These are phyloP conservation scores for Drosophila bunnanda DNA, from an alignment of 2,888 invertebrate species.

Conservation along the genomic window DNA sequence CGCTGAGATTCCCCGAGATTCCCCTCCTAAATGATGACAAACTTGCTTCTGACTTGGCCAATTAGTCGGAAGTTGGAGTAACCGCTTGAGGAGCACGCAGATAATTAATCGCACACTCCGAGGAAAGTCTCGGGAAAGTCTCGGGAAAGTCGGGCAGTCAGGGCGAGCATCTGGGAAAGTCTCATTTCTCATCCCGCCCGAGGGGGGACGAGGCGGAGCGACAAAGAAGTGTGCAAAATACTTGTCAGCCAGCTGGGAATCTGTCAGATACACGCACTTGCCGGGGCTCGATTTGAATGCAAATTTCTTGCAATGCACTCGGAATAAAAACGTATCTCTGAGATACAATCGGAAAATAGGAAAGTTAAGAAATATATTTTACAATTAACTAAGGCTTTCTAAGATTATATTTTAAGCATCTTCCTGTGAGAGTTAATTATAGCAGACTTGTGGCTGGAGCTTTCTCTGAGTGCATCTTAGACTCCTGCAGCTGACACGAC, in stretches of 20 bases:
- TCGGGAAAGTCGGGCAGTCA: no score
- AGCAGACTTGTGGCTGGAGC: accelerated
- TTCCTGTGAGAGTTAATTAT: background rate
- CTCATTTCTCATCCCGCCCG: conserved; percentile 19
- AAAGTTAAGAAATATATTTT: background rate
- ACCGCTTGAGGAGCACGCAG: conserved; percentile 3
- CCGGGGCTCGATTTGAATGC: conserved; percentile 52
- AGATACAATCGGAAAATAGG: background rate
- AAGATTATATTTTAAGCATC: background rate
- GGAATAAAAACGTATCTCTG: background rate
- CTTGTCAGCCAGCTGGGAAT: conserved; percentile 29
- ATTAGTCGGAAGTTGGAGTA: conserved; percentile 27
- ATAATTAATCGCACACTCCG: conserved; percentile 31
- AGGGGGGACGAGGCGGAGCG: background rate
- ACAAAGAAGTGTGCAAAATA: conserved; percentile 16
- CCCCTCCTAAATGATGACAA: conserved; percentile 11
- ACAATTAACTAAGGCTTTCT: background rate
- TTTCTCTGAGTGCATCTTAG: conserved; percentile 13
- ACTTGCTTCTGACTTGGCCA: conserved; percentile 15
- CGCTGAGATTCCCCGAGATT: background rate
- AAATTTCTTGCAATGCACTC: conserved; percentile 45
- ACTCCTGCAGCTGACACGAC: conserved; percentile 67
- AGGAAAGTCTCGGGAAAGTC: conserved; percentile 3
- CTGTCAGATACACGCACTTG: conserved; percentile 52
- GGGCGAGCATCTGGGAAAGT: background rate